Conservation (phyloP, 1,140 invertebrate species). For the Drosophila virilis region DNA sequence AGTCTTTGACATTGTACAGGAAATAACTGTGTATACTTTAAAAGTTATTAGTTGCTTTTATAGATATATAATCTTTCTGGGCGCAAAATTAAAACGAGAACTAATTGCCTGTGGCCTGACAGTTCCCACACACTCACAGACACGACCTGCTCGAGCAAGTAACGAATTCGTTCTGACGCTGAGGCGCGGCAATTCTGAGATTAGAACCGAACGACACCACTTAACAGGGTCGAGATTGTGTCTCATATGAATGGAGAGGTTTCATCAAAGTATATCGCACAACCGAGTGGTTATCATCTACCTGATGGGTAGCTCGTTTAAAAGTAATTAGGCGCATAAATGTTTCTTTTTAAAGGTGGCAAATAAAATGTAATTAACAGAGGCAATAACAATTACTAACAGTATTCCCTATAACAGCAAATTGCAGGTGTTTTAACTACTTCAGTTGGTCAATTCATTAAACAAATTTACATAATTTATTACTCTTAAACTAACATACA, state of each 20-base stretch:
- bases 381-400: background rate
- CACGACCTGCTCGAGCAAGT: slow-evolving; percentile 63
- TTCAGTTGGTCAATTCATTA: background rate
- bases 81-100: slow-evolving; percentile 9
- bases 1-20: slow-evolving; percentile 40
- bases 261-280: slow-evolving; percentile 2
- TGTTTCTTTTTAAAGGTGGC: background rate
- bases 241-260: background rate
- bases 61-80: slow-evolving; percentile 16
- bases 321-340: slow-evolving; percentile 16
- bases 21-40: background rate
- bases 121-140: slow-evolving; percentile 9
- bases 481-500: slow-evolving; percentile 15
- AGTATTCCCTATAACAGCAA: background rate
- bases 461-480: slow-evolving; percentile 24
- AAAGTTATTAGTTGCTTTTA: slow-evolving; percentile 5
- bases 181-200: slow-evolving; percentile 19
- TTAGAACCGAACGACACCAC: slow-evolving; percentile 10
- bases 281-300: background rate
- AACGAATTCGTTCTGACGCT: slow-evolving; percentile 64
- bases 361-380: background rate
- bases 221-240: slow-evolving; percentile 3
- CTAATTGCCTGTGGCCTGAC: slow-evolving; percentile 1
- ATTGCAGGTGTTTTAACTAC: too few relatives aligned
- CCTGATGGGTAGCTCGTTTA: slow-evolving; percentile 15